phyloP scores from a whole-genome alignment of 1,140 invertebrate species.

The Halesus radiatus region DNA sequence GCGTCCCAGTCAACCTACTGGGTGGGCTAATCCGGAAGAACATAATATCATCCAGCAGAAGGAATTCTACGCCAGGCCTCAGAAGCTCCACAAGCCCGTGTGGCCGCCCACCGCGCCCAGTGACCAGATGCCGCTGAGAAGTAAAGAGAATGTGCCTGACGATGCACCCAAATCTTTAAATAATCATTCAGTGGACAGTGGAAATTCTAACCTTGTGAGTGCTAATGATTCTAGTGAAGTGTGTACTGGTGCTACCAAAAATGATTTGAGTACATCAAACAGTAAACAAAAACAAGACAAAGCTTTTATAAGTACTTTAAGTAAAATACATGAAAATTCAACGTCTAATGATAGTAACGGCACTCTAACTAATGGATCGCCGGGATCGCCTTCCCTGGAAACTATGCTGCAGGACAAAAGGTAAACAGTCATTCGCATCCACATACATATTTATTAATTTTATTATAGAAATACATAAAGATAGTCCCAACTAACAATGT shows the following conservation, averaged over 20 bases:
- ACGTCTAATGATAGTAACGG: constrained; percentile 65
- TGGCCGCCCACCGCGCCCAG: constrained; percentile 77
- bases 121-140: constrained; percentile 54
- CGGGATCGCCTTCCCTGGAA: constrained; percentile 59
- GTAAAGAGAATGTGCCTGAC: constrained; percentile 54
- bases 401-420: constrained; percentile 64
- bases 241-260: constrained; percentile 48
- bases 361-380: constrained; percentile 61
- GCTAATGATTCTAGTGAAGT: constrained; percentile 49
- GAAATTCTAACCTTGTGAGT: constrained; percentile 48
- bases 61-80: constrained; percentile 83
- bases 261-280: constrained; percentile 53
- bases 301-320: constrained; percentile 73
- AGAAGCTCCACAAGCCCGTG: constrained; percentile 79
- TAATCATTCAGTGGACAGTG: constrained; percentile 34
- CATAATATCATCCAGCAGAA: constrained; percentile 71
- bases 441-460: not conserved
- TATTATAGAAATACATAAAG: not conserved
- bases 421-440: not conserved
- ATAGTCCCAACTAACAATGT: constrained; percentile 6
- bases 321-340: constrained; percentile 76
- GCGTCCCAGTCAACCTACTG: constrained; percentile 78
- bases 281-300: constrained; percentile 68
- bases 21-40: constrained; percentile 69
- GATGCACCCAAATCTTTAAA: constrained; percentile 25